Base-by-base conservation (phyloP, 2,888 invertebrate species). In the Parnassius orleans region DNA sequence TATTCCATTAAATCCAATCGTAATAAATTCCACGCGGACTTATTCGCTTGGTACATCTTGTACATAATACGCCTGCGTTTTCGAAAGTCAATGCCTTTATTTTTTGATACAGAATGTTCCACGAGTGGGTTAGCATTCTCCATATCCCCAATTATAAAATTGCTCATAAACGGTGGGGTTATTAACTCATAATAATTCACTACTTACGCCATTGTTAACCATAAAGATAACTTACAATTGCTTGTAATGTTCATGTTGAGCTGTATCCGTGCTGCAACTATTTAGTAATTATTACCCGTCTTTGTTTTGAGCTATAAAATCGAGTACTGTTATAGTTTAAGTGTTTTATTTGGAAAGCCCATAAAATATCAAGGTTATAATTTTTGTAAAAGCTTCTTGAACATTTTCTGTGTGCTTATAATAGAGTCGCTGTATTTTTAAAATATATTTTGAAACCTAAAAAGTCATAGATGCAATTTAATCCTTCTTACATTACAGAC, bases 191-290 rank as follows among this genome's bases (percentile, higher is more conserved):
- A 14, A 52, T 41, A 15, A 44, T 51, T 61, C 46, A 51, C 46
- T 48, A 51, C 50, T n/a, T 10, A 56, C 56, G 44, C 41, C 43
- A 42, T 51, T 50, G 50, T 60, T 15, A 48, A 48, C 10, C 50
- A 50, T 44, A 56, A 56, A 46, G 52, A 55, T 61, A 51, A 61
- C 57, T 61, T 61, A 61, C 41, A 56, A 61, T 52, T n/a, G 46
- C 46, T 56, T 56, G 56, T 56, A 61, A 61, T 52, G 61, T 12
- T 54, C 33, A 60, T 46, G 46, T 10, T 10, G 42, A 55, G 61
- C 14, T 55, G 46, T 53, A 33, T 14, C 14, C 24, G 11, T 50
- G 14, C 43, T n/a, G 57, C 11, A 12, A n/a, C 33, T 9, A 33
- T 41, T 48, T 41, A 33, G 10, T 12, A n/a, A 57, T 48, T 15